These are phyloP conservation scores for Drosophila recens DNA, from an alignment of 2,888 invertebrate genomes.

Conservation along the genomic window DNA sequence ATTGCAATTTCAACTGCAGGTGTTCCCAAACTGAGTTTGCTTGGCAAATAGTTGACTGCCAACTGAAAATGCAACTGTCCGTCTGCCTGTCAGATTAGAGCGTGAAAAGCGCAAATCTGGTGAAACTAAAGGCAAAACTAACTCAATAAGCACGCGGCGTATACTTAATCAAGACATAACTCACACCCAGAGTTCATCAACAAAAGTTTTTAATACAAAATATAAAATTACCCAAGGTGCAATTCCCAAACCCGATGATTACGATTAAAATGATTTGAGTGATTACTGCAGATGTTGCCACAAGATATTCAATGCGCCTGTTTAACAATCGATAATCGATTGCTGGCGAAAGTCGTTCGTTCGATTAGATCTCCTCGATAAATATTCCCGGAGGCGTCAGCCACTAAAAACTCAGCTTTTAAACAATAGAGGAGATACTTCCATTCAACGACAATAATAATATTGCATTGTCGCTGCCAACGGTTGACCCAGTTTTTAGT, in stretches of 20 bases:
- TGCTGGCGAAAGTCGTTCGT: slow-evolving; percentile 51
- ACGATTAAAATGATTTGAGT: slow-evolving; percentile 44
- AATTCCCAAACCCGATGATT: slow-evolving; percentile 40
- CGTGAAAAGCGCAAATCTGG: slow-evolving; percentile 62
- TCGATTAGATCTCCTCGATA: slow-evolving; percentile 4
- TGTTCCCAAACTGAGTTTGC: slow-evolving; percentile 37
- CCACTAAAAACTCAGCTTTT: slow-evolving; percentile 65
- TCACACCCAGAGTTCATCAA: slow-evolving; percentile 44
- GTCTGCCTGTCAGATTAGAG: slow-evolving; percentile 25
- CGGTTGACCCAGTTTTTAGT: slow-evolving; percentile 69
- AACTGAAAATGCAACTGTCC: slow-evolving; percentile 7
- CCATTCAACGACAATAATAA: slow-evolving; percentile 16
- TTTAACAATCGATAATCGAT: slow-evolving; percentile 19
- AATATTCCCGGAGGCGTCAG: slow-evolving; percentile 60
- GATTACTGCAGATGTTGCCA: slow-evolving; percentile 28
- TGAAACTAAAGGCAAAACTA: slow-evolving; percentile 48
- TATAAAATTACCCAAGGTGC: neutral
- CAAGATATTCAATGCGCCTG: slow-evolving; percentile 2
- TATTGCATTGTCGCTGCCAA: slow-evolving; percentile 15
- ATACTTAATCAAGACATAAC: slow-evolving; percentile 76
- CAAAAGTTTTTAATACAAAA: neutral
- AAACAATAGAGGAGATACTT: slow-evolving; percentile 60
- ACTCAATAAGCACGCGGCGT: slow-evolving; percentile 70
- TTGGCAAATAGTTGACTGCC: slow-evolving; percentile 37
- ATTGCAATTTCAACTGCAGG: slow-evolving; percentile 48